These are phyloP conservation scores for Abscondita cerata DNA, from an alignment of 2,888 invertebrate species.

Conservation along the genomic window DNA sequence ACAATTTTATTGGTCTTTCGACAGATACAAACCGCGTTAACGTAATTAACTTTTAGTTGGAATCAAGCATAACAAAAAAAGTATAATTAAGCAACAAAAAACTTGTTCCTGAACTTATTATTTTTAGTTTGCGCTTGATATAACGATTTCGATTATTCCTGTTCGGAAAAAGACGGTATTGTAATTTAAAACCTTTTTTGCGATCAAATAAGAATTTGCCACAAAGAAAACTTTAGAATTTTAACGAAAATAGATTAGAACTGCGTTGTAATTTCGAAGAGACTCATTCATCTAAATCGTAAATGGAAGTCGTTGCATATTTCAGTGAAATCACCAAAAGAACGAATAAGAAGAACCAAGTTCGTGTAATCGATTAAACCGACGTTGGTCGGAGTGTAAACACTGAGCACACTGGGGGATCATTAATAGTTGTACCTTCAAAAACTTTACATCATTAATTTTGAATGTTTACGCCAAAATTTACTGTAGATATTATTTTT, in stretches of 20 bases:
- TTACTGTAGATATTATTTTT: conserved; percentile 25
- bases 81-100: too few species aligned
- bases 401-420: conserved; percentile 38
- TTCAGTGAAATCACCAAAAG: conserved; percentile 41
- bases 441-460: conserved; percentile 47
- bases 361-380: conserved; percentile 44
- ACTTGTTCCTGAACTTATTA: too few species aligned
- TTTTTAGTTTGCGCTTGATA: not conserved
- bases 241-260: conserved; percentile 39
- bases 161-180: not conserved
- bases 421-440: conserved; percentile 44
- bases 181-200: not conserved
- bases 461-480: conserved; percentile 44
- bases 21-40: conserved; percentile 17
- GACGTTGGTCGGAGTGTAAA: conserved; percentile 39
- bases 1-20: conserved; percentile 21
- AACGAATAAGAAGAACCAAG: conserved; percentile 41
- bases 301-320: conserved; percentile 44
- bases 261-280: conserved; percentile 39
- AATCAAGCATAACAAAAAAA: too few species aligned
- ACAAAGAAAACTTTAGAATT: conserved; percentile 27
- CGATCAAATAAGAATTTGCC: not conserved
- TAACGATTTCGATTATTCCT: too few species aligned
- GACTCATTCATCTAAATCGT: conserved; percentile 43
- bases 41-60: conserved; percentile 12